These are phyloP conservation scores for Lepus oiostolus DNA, from an alignment of 2,797 vertebrate species.

Conservation along the genomic window DNA sequence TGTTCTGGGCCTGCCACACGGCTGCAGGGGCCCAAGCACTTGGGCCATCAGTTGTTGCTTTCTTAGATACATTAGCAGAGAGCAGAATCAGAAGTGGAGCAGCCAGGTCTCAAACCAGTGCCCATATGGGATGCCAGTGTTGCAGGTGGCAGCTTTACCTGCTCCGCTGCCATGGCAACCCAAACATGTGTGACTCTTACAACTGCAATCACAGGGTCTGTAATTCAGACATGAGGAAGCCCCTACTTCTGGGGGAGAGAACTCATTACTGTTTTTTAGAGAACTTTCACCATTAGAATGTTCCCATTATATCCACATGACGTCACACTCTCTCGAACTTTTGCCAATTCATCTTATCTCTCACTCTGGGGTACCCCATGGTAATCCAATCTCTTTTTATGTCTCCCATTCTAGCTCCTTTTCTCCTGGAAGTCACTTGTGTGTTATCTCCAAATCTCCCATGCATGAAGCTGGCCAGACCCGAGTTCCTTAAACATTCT, in stretches of 20 bases:
- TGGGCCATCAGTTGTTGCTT: no score
- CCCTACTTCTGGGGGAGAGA: not conserved
- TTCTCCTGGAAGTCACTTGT: constrained; percentile 33
- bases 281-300: not conserved
- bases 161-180: no score
- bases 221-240: constrained; percentile 33
- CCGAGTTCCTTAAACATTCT: not conserved
- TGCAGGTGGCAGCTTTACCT: no score
- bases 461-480: not conserved
- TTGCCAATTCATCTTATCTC: not conserved
- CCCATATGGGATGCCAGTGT: no score
- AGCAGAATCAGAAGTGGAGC: no score
- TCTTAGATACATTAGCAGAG: no score
- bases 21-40: no score
- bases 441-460: not conserved
- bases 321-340: not conserved
- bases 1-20: no score
- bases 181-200: not conserved
- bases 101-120: no score
- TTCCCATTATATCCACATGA: not conserved
- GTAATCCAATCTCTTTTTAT: not conserved
- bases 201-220: not conserved
- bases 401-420: not conserved
- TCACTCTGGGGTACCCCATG: not conserved
- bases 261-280: not conserved